Base-by-base conservation (phyloP, 2,888 invertebrate genomes). In the Cheilosia scutellata region DNA sequence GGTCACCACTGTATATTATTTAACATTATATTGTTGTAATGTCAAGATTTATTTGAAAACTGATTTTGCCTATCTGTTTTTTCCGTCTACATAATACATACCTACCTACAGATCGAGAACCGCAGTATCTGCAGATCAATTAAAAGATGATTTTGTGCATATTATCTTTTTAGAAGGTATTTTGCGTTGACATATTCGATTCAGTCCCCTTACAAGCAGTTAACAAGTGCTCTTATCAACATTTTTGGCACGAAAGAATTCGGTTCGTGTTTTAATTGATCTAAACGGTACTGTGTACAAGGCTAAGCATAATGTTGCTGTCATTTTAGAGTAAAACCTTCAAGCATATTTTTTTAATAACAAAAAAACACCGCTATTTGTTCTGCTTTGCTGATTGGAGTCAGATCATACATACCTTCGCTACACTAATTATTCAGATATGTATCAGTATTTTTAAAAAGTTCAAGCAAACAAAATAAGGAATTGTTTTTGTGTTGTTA, bases 401-500 rank as follows among this genome's bases (percentile, higher is more conserved):
- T 29, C 27, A 77, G 62, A 44, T n/a, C 53, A 55, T 60, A 51
- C 31, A 29, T 49, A 74, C 31, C 33, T 44, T 53, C 20, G 4
- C 25, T 13, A 62, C 53, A 33, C n/a, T 49, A 33, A n/a, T 63
- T 47, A 57, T 77, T 72, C 77, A 77, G 82, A 82, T 82, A 82
- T 82, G 76, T 77, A 82, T 77, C 77, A 66, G 57, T 71, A 53
- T 74, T 82, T 20, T 60, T n/a, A 27, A n/a, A 51, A 70, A 51
- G 37, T 40, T 2, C 58, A 68, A 55, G n/a, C 13, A 42, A 58
- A 42, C 11, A 5, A 58, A 29, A 3, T 37, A 62, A 55, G 47
- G 27, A 51, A 51, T 27, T 42, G 29, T 60, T 44, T 76, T 82
- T 63, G 42, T 65, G 65, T 77, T 65, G 29, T 53, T 66, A 37